Conservation (phyloP, 2,888 invertebrate genomes). For the Andrena bucephala region DNA sequence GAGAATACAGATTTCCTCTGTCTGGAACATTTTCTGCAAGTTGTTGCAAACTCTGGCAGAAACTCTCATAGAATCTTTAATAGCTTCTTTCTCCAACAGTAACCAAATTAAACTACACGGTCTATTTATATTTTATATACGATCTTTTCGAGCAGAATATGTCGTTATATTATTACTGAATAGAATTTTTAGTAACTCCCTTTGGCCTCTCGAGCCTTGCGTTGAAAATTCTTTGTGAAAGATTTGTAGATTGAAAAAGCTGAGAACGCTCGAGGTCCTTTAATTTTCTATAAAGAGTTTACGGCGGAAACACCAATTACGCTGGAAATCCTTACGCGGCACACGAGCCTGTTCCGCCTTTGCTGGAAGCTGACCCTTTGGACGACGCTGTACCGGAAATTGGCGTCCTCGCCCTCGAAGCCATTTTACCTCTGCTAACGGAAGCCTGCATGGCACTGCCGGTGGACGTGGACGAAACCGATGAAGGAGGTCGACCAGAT, state of each 20-base stretch:
- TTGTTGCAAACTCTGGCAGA: too few relatives aligned
- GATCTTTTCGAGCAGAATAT: too few relatives aligned
- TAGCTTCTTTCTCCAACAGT: too few relatives aligned
- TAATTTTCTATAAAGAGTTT: not conserved
- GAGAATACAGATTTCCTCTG: too few relatives aligned
- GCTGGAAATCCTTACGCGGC: conserved; percentile 34
- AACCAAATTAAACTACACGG: too few relatives aligned
- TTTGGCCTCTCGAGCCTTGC: not conserved
- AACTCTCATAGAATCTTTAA: too few relatives aligned
- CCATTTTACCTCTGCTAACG: conserved; percentile 71
- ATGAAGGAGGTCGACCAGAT: conserved; percentile 70
- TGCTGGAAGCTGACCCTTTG: conserved; percentile 41
- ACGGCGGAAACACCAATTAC: not conserved
- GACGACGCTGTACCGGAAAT: conserved; percentile 27
- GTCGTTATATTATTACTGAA: too few relatives aligned
- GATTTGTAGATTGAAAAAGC: not conserved
- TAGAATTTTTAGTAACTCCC: not conserved
- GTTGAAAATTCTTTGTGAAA: not conserved
- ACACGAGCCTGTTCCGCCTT: conserved; percentile 6
- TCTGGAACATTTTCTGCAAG: too few relatives aligned
- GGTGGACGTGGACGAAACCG: conserved; percentile 73
- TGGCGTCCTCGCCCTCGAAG: conserved; percentile 70
- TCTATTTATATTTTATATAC: too few relatives aligned
- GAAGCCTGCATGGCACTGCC: conserved; percentile 70
- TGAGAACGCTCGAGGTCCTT: not conserved